A percentile compares a stretch with the other conserved stretches of the same genome.
Conservation (phyloP, 2,113 vertebrate genomes). For the Sminthopsis crassicaudata region DNA sequence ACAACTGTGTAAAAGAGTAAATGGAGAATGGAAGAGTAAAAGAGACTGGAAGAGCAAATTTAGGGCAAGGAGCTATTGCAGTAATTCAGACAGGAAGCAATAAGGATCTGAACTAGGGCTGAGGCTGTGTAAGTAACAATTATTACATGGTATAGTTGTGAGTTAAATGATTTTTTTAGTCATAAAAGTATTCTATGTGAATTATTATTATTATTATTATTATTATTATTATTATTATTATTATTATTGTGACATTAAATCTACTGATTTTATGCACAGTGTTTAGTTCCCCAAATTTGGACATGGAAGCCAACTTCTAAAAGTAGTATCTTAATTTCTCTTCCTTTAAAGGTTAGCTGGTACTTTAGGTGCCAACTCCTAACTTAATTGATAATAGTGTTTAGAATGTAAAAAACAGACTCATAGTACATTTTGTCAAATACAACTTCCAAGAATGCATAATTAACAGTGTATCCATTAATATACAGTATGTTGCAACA, state of each 20-base stretch:
- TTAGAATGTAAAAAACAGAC: constrained; percentile 66
- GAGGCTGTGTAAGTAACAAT: background rate
- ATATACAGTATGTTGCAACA: constrained; percentile 79
- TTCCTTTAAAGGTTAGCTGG: constrained; percentile 60
- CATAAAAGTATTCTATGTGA: background rate
- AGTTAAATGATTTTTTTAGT: background rate
- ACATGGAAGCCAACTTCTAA: constrained; percentile 27
- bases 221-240: background rate
- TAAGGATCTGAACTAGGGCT: background rate
- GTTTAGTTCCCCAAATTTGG: constrained; percentile 24
- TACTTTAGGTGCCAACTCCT: constrained; percentile 36
- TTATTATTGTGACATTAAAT: background rate
- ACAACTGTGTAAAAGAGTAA: background rate
- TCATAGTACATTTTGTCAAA: constrained; percentile 72
- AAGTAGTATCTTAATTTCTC: constrained; percentile 15
- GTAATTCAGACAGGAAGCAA: background rate
- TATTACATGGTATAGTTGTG: background rate
- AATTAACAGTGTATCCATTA: constrained; percentile 80
- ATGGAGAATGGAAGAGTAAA: no score
- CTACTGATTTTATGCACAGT: background rate
- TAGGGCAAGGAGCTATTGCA: background rate
- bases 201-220: background rate
- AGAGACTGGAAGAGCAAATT: background rate
- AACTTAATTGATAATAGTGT: constrained; percentile 69
- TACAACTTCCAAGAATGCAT: constrained; percentile 79